Evolutionary conservation across 2,797 vertebrate genomes (phyloP), one percentile per base, ranked within the genome.

Genomic region (Platalea minor): DNA sequence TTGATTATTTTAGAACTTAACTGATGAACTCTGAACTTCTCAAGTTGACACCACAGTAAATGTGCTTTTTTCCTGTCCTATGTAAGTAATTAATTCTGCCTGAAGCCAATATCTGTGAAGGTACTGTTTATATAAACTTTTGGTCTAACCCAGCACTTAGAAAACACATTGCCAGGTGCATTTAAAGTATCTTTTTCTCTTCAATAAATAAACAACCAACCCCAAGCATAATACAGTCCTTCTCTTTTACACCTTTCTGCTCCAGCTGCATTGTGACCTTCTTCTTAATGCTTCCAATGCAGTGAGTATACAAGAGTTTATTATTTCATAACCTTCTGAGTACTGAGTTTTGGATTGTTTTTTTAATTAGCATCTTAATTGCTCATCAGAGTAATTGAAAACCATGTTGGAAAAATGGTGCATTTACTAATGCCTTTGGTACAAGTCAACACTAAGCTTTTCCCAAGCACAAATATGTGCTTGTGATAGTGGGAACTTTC

Each of bases 351-450:
- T 90, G 70, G 91, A 98, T 97, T 97, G 96, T 97, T 97, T 98
- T 98, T 98, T 98, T 98, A 98, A 98, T 98, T 98, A 98, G 96
- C 92, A 97, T 98, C 98, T 98, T 98, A 98, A 98, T 98, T 98
- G 96, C 95, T 98, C 92, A 97, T 98, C 97, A 96, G 94, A 97
- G 93, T 98, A 98, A 97, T 97, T 97, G 97, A 97, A 98, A 95
- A 94, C 54, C 65, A 64, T 94, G 64, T 92, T 85, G 59, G 84
- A 97, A 98, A 96, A 98, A 95, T 89, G 85, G 95, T 95, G 56
- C 95, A 88, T 95, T 97, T 96, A 51, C 85, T 98, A 97, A 97
- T 98, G 97, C 96, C 97, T 98, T 97, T 96, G 97, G 96, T 97
- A 95, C 59, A 29, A 91, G 95, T 92, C 93, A 96, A 59, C 59